Percentiles rank a stretch among this genome's conserved stretches.
Evolutionary conservation across 2,888 invertebrate genomes (phyloP).

Genomic region (Synanthedon vespiformis): DNA sequence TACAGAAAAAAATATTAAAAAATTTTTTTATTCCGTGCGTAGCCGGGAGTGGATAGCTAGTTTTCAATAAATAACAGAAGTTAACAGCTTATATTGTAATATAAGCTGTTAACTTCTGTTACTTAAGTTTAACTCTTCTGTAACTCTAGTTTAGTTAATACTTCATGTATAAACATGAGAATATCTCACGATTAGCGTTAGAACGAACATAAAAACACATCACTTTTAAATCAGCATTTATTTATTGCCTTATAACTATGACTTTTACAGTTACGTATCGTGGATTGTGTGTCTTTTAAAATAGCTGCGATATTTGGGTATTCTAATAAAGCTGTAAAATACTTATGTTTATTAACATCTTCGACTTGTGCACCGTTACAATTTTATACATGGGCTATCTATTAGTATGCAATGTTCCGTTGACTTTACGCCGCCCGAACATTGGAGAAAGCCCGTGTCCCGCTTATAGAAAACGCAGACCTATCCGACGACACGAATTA

Average conservation of each 20-base stretch:
- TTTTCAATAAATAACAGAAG: no score
- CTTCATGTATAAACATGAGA: no score
- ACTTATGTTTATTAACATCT: slow-evolving; percentile 51
- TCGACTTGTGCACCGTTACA: slow-evolving; percentile 55
- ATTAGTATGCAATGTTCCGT: slow-evolving; percentile 58
- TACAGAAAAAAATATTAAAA: no score
- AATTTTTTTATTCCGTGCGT: no score
- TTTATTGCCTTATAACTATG: neutral
- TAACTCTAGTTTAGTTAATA: no score
- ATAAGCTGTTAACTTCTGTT: no score
- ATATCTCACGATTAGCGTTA: no score
- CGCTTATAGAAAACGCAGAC: slow-evolving; percentile 37
- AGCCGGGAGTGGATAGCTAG: no score
- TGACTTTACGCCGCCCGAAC: slow-evolving; percentile 38
- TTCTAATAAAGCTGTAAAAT: slow-evolving; percentile 55
- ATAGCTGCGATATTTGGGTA: slow-evolving; percentile 29
- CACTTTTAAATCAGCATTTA: neutral
- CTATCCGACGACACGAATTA: slow-evolving; percentile 41
- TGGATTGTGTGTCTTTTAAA: slow-evolving; percentile 48
- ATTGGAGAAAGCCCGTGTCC: slow-evolving; percentile 55
- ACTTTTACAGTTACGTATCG: slow-evolving; percentile 30
- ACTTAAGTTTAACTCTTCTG: no score
- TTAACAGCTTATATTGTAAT: no score
- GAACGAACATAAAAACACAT: neutral
- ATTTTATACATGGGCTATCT: slow-evolving; percentile 51